Base-by-base conservation (phyloP, 64 coral and sea anemone species). In the Trachythela sp. region DNA sequence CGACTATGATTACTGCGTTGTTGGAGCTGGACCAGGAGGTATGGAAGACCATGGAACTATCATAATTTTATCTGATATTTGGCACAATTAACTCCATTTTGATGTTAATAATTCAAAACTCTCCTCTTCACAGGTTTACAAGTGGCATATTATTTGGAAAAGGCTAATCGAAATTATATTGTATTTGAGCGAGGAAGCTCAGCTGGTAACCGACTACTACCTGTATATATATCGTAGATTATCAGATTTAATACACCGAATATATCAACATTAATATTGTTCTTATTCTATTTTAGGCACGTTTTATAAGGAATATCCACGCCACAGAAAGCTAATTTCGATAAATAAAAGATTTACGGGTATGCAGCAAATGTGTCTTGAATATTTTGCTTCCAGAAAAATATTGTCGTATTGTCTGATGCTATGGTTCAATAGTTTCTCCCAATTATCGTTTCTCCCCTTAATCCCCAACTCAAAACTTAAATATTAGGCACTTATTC, bases 21-120 rank as follows among this genome's bases (percentile, higher is more conserved):
- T 80, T 20, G 75, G 75, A 8, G 75, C 75, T 34, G 75, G 75
- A 80, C 75, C 75, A 30, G 75, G 75, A 80, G 75, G 75, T 80
- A 80, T n/a, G n/a, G n/a, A 80, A 39, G 0, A 29, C 31, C 0
- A 39, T 39, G 27, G 11, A 72, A n/a, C n/a, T n/a, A n/a, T n/a
- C n/a, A 68, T 22, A 68, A 68, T 31, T 68, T 2, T 68, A n/a
- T n/a, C n/a, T n/a, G n/a, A n/a, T n/a, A n/a, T n/a, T n/a, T n/a
- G n/a, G n/a, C n/a, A n/a, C n/a, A n/a, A n/a, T n/a, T n/a, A n/a
- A n/a, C n/a, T n/a, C n/a, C n/a, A n/a, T n/a, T n/a, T n/a, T n/a
- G n/a, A n/a, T n/a, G n/a, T n/a, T n/a, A 45, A 45, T 45, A 45
- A 6, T 45, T 45, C 42, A 4, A 45, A 45, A 45, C n/a, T n/a